Evolutionary conservation across 2,113 vertebrate genomes (phyloP).

Genomic region (Xiphorhynchus elegans): DNA sequence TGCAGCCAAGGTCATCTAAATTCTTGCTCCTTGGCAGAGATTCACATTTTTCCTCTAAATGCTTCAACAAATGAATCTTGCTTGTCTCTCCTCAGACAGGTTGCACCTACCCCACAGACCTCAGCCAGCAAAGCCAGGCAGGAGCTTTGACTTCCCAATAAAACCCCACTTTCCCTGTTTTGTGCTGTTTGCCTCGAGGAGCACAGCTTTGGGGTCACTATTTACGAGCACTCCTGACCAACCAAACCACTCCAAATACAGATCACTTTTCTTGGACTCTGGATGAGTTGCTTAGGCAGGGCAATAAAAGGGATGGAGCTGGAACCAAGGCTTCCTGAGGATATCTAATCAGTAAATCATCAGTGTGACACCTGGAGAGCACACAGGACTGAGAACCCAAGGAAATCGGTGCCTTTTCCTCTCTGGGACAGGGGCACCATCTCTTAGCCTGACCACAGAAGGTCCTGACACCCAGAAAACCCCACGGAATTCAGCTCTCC

Average conservation of each 20-base stretch:
- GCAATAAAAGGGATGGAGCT: not conserved
- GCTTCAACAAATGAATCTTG: not conserved
- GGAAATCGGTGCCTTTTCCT: not conserved
- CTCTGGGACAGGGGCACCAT: not conserved
- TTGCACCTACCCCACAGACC: not conserved
- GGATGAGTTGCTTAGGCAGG: not conserved
- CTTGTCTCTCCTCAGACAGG: not conserved
- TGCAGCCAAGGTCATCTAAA: conserved; percentile 20
- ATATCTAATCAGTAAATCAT: not conserved
- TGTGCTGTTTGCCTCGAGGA: not conserved
- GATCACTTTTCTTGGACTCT: not conserved
- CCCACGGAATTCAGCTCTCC: not conserved
- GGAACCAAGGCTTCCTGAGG: not conserved
- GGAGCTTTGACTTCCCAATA: not conserved
- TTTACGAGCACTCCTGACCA: not conserved
- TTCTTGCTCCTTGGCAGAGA: conserved; percentile 13
- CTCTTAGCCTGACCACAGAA: not conserved
- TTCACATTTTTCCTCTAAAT: not conserved
- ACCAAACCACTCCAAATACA: not conserved
- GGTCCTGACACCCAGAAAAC: not conserved
- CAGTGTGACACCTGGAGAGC: not conserved
- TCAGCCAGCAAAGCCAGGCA: not conserved
- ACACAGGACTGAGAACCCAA: not conserved
- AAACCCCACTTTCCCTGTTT: not conserved
- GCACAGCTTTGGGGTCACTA: not conserved